Conservation (phyloP, 2,888 invertebrate species). For the Melanophora roralis region DNA sequence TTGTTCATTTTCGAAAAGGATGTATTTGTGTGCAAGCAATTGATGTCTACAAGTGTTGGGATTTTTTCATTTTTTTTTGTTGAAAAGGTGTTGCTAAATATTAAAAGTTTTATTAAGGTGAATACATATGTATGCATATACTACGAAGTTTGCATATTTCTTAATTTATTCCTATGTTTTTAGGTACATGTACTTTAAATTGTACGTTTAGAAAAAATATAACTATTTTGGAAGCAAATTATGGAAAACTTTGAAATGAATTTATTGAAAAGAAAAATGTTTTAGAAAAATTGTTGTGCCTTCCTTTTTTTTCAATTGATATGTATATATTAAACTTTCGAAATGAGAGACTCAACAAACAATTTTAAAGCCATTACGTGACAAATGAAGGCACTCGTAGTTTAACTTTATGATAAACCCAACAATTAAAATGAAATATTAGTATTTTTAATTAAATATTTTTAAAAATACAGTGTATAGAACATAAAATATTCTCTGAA, state of each 20-base stretch:
- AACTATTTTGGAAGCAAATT: not conserved
- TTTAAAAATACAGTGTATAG: not conserved
- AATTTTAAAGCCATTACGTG: not conserved
- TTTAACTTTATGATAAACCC: not conserved
- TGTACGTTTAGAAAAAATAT: not conserved
- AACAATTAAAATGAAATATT: not conserved
- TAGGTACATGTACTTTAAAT: not conserved
- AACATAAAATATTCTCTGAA: not conserved
- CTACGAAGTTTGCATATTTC: too few species aligned
- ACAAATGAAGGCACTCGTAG: not conserved
- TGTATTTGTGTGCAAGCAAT: not conserved
- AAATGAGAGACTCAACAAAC: not conserved
- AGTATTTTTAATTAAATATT: too few species aligned
- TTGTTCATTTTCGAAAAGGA: too few species aligned
- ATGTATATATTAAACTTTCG: not conserved
- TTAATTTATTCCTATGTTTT: too few species aligned
- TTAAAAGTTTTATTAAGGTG: not conserved
- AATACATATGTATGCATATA: not conserved
- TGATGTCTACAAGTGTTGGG: not conserved
- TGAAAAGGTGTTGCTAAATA: not conserved
- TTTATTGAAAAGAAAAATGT: not conserved
- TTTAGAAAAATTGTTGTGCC: not conserved
- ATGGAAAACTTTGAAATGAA: conserved; percentile 15
- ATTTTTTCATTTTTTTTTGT: not conserved
- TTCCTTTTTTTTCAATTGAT: not conserved